phyloP scores from a whole-genome alignment of 2,113 vertebrate genomes.

The Myanophis thanlyinensis region DNA sequence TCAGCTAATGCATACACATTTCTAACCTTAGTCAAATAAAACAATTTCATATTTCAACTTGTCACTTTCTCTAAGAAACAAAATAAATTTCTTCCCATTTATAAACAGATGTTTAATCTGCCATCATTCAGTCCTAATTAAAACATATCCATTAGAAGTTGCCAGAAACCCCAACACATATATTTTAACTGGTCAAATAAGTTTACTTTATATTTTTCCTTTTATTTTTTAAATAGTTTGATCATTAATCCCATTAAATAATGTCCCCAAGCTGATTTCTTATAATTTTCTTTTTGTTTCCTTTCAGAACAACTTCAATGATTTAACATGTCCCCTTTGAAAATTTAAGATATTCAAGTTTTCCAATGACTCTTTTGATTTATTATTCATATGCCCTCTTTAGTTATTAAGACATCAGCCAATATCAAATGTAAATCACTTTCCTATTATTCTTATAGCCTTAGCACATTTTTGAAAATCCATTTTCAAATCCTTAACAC shows the following conservation, averaged over 20 bases:
- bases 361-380: background rate
- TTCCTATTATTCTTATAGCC: background rate
- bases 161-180: background rate
- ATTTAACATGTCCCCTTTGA: background rate
- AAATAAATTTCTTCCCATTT: background rate
- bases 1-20: background rate
- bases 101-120: background rate
- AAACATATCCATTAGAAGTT: background rate
- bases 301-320: background rate
- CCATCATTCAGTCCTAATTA: background rate
- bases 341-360: background rate
- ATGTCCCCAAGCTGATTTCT: background rate
- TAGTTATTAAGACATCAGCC: background rate
- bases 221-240: background rate
- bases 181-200: background rate
- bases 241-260: background rate
- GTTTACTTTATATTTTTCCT: background rate
- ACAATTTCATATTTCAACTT: background rate
- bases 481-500: background rate
- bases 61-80: background rate
- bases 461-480: background rate
- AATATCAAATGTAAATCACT: background rate
- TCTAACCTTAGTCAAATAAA: background rate
- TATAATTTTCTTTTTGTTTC: background rate
- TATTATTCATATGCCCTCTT: background rate